Evolutionary conservation across 2,888 invertebrate species (phyloP), one percentile per base, ranked within the genome.

Genomic region (Limenitis camilla): DNA sequence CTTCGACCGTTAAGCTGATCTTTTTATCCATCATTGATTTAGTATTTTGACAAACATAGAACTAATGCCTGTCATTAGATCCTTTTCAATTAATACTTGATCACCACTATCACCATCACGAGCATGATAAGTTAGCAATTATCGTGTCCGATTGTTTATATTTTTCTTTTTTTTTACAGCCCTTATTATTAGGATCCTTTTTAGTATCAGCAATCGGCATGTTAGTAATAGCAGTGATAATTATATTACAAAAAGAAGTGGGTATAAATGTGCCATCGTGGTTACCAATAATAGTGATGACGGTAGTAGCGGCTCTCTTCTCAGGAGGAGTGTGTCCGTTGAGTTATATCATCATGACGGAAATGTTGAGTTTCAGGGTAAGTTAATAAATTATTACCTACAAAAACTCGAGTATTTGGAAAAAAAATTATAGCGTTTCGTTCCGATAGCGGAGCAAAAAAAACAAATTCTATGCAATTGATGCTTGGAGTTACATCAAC

Each of bases 291-390:
- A 2, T 59, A 1, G 59, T 63, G 29, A 66, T 76, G 44, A 61
- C 71, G 29, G 2, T 71, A 0, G 45, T 56, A 0, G 61, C 74
- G 31, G 64, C 61, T 11, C 65, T 62, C 38, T 76, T 71, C 44
- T 68, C 74, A 0, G 68, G 62, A 6, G 76, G 72, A 0, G 59
- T 76, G 0, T 63, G 68, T 1, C 66, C 74, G 0, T 39, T 77
- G 5, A 74, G 74, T 0, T 76, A 65, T n/a, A 64, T 78, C 10
- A 61, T 78, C 4, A 70, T 77, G 69, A 62, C 77, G 0, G 78
- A 79, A 53, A 66, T 74, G 58, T 76, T 78, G 28, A 74, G 68
- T 56, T 77, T 77, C 30, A 76, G 77, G 60, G 78, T 74, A 41
- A 49, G 31, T 39, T 30, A 29, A 8, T 29, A 3, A 7, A 31